phyloP scores from a whole-genome alignment of 2,113 vertebrate genomes.

The Lasiurus cinereus region DNA sequence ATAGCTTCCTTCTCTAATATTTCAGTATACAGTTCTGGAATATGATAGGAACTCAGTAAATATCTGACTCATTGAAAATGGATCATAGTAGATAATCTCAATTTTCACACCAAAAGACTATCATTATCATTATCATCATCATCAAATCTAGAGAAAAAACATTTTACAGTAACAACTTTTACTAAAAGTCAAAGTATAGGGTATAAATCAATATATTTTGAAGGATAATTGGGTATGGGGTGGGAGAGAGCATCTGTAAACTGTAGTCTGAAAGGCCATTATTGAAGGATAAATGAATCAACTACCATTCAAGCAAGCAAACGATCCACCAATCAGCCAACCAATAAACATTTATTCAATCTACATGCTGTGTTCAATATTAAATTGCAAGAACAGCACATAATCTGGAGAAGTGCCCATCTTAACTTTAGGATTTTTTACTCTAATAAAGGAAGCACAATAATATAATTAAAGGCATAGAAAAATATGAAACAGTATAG shows the following conservation, averaged over 20 bases:
- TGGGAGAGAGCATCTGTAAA: background rate
- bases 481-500: background rate
- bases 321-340: background rate
- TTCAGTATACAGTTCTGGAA: background rate
- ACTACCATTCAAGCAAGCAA: background rate
- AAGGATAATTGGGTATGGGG: background rate
- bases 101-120: background rate
- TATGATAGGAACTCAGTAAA: background rate
- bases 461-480: background rate
- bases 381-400: background rate
- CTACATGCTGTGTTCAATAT: background rate
- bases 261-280: background rate
- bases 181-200: background rate
- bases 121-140: background rate
- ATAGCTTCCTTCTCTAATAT: background rate
- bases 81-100: background rate
- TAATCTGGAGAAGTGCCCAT: background rate
- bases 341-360: background rate
- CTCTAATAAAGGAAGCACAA: background rate
- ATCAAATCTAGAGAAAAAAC: background rate
- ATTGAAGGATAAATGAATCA: background rate
- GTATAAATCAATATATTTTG: background rate
- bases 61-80: background rate
- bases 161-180: background rate
- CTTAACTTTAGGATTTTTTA: background rate